These are phyloP conservation scores for Falcaria lacertinaria DNA, from an alignment of 2,888 invertebrate genomes.

Conservation along the genomic window DNA sequence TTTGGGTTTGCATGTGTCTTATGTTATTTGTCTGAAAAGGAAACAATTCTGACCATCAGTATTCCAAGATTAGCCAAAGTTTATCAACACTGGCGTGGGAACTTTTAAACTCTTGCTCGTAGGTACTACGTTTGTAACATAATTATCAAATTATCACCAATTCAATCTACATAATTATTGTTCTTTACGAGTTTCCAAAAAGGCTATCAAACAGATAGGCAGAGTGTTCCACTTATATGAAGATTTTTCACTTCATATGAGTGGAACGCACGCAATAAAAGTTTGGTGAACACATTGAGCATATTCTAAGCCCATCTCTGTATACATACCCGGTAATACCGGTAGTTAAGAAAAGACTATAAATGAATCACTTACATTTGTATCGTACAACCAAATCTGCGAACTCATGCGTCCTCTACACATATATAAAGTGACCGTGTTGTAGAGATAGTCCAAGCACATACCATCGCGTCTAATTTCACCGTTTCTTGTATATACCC, in stretches of 20 bases:
- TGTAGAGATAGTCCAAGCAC: slow-evolving; percentile 93
- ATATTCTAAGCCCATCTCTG: slow-evolving; percentile 33
- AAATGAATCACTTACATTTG: slow-evolving; percentile 56
- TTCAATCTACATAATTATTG: too few species aligned
- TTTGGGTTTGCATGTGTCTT: slow-evolving; percentile 28
- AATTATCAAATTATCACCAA: too few species aligned
- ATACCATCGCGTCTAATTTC: slow-evolving; percentile 93
- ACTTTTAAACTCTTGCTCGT: too few species aligned
- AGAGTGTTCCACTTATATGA: too few species aligned
- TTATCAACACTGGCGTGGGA: too few species aligned
- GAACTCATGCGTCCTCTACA: slow-evolving; percentile 91
- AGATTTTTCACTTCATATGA: too few species aligned
- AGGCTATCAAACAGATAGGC: too few species aligned
- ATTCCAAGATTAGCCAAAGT: too few species aligned
- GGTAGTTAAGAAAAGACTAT: background rate
- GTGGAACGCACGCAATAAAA: too few species aligned
- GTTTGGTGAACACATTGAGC: too few species aligned
- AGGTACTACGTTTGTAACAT: too few species aligned
- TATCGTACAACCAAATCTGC: slow-evolving; percentile 87
- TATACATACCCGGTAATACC: background rate
- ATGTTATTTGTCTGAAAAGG: slow-evolving; percentile 39
- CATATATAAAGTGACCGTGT: slow-evolving; percentile 88
- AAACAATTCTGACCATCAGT: background rate
- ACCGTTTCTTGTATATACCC: slow-evolving; percentile 93
- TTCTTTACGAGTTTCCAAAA: too few species aligned